Evolutionary conservation across 2,888 invertebrate genomes (phyloP), one percentile per base, ranked within the genome.

Genomic region (Rhagonycha fulva): DNA sequence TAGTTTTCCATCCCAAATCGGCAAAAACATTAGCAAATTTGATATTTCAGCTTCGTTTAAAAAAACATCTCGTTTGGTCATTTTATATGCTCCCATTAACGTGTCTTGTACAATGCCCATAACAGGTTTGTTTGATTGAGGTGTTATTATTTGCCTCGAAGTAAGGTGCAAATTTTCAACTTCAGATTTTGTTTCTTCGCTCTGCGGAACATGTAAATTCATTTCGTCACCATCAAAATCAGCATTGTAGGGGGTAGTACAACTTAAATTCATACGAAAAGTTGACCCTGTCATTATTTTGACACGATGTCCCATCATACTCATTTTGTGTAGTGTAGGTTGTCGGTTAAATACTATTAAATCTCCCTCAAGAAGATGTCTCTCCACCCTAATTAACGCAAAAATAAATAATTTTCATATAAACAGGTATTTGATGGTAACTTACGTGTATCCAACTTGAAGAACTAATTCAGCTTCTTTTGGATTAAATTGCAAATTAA

Each of bases 41-140:
- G 99, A 99, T 90, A 99, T 96, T 88, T 99, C 97, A 85, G 97
- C 97, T 87, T 98, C 96, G 76, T 98, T 98, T 4, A 99, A 92
- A 85, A 99, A 99, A 0, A 99, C 97, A 88, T 99, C 99, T 79
- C 99, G 90, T 86, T 98, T 99, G 1, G 99, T 99, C 99, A 99
- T 99, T 90, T 99, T 99, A 76, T 99, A 91, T 1, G 99, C 98
- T 73, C 99, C 99, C 30, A 98, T 98, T 24, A 99, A 89, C 0
- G 99, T 99, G 86, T 99, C 99, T 87, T 95, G 99, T 85, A 99
- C 98, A 90, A 99, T 99, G 91, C 99, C 99, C 99, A 99, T 99
- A 81, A 99, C 99, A 47, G 99, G 99, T 89, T 98, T 96, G 89
- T 99, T 99, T 0, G 98, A 95, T 89, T 98, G 99, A 0, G 99